Percentiles rank a stretch among this genome's conserved stretches.
Evolutionary conservation across 2,888 invertebrate genomes (phyloP).

Genomic region (Calliphora vomitoria): DNA sequence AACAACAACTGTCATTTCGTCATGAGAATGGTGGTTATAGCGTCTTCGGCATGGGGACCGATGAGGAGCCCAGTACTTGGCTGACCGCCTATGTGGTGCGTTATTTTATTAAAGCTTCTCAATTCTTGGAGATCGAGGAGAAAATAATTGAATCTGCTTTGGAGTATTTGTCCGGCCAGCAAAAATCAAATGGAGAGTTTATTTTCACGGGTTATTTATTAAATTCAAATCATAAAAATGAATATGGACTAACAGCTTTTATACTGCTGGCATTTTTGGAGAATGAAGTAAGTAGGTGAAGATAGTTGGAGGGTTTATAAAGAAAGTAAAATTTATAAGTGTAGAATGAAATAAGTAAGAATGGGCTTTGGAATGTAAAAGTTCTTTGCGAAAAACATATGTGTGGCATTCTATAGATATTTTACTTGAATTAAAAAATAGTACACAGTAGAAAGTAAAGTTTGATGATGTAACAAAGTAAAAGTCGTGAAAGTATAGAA

Average conservation of each 20-base stretch:
- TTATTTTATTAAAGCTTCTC: constrained; percentile 90
- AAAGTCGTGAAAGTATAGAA: too few relatives aligned
- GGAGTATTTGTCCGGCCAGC: constrained; percentile 41
- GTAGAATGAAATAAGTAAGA: too few relatives aligned
- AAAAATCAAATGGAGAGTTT: constrained; percentile 53
- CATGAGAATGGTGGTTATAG: constrained; percentile 91
- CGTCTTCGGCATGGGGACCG: constrained; percentile 88
- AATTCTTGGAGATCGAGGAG: constrained; percentile 86
- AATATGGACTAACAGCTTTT: constrained; percentile 91
- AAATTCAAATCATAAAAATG: constrained; percentile 86
- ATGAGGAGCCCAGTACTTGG: constrained; percentile 89
- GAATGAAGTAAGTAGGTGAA: constrained; percentile 85
- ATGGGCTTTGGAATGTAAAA: too few relatives aligned
- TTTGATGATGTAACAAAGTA: too few relatives aligned
- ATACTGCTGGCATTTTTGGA: constrained; percentile 90
- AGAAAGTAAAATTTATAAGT: too few relatives aligned
- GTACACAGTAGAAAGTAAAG: too few relatives aligned
- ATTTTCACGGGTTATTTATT: constrained; percentile 88
- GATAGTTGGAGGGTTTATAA: too few relatives aligned
- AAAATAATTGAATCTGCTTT: constrained; percentile 46
- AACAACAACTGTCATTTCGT: constrained; percentile 89
- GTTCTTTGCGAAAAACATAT: too few relatives aligned
- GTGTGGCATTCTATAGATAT: too few relatives aligned
- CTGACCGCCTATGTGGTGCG: constrained; percentile 93
- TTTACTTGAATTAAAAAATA: too few relatives aligned